These are phyloP conservation scores for Macropus fuliginosus DNA, from an alignment of 2,797 vertebrate species.

Conservation along the genomic window DNA sequence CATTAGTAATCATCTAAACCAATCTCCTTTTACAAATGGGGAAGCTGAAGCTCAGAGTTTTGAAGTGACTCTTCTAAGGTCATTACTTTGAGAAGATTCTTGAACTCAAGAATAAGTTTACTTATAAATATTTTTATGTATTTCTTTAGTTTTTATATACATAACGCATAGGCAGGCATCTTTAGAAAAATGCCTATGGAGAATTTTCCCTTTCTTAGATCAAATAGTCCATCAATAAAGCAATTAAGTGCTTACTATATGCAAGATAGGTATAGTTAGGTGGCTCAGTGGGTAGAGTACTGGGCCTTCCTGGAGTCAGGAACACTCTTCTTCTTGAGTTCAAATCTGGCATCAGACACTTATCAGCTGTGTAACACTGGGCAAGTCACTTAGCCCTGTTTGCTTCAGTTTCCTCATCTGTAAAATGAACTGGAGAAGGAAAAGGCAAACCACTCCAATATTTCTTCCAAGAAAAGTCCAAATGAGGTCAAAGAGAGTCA, in stretches of 20 bases:
- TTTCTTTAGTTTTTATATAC: conserved; percentile 24
- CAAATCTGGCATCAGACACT: not conserved
- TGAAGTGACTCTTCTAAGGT: too few relatives aligned
- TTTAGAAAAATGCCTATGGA: conserved; percentile 18
- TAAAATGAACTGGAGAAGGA: too few relatives aligned
- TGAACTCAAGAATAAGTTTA: not conserved
- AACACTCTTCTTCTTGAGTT: too few relatives aligned
- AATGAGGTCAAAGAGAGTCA: not conserved
- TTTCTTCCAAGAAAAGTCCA: not conserved
- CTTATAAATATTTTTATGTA: not conserved
- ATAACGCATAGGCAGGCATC: not conserved
- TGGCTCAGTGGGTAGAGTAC: too few relatives aligned
- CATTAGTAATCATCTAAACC: not conserved
- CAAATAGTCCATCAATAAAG: not conserved
- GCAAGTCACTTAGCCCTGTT: not conserved
- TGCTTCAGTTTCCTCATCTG: too few relatives aligned
- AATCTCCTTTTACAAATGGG: not conserved
- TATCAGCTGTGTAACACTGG: not conserved
- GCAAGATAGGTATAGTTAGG: not conserved
- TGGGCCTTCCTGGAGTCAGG: too few relatives aligned
- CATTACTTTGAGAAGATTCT: not conserved
- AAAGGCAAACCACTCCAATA: too few relatives aligned
- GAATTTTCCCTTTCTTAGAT: not conserved
- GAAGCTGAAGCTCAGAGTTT: not conserved
- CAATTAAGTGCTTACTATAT: not conserved